phyloP scores from a whole-genome alignment of 2,113 vertebrate genomes.

The Felis chaus region DNA sequence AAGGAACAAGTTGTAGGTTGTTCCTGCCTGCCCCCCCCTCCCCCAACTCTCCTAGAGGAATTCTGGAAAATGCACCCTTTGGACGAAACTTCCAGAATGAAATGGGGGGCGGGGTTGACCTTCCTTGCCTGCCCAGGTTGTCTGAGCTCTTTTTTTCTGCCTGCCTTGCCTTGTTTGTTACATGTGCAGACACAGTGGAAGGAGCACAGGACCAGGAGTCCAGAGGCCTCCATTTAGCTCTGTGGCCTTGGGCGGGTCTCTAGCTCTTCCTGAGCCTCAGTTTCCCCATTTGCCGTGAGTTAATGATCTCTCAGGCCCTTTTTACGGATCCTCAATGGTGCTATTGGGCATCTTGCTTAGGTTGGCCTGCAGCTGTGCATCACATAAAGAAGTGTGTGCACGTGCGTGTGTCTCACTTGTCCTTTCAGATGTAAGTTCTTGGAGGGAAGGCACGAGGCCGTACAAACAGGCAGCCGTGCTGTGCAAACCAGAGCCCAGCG shows the following conservation, averaged over 20 bases:
- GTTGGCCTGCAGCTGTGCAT: not conserved
- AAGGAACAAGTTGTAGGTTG: not conserved
- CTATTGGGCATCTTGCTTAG: not conserved
- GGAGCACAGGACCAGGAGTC: not conserved
- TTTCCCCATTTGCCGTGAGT: not conserved
- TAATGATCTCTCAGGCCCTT: not conserved
- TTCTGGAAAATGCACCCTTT: not conserved
- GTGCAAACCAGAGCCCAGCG: not conserved
- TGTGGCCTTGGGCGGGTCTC: not conserved
- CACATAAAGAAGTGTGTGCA: not conserved
- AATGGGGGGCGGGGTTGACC: not conserved
- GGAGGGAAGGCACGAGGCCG: not conserved
- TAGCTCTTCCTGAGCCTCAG: not conserved
- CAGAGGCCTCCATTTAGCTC: not conserved
- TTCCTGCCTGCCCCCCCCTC: not conserved
- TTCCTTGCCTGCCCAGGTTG: not conserved
- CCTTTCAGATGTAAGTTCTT: not conserved
- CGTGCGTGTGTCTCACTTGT: not conserved
- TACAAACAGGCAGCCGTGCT: not conserved
- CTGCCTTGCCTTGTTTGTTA: not conserved
- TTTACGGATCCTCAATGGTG: not conserved
- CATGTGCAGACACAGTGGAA: not conserved
- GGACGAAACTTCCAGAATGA: not conserved
- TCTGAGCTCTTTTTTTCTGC: not conserved
- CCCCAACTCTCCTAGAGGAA: not conserved